Percentiles rank a stretch among this genome's conserved stretches.
Evolutionary conservation across 1,140 invertebrate genomes (phyloP).

Genomic region (roundworm (Caenorhabditis elegans)): DNA sequence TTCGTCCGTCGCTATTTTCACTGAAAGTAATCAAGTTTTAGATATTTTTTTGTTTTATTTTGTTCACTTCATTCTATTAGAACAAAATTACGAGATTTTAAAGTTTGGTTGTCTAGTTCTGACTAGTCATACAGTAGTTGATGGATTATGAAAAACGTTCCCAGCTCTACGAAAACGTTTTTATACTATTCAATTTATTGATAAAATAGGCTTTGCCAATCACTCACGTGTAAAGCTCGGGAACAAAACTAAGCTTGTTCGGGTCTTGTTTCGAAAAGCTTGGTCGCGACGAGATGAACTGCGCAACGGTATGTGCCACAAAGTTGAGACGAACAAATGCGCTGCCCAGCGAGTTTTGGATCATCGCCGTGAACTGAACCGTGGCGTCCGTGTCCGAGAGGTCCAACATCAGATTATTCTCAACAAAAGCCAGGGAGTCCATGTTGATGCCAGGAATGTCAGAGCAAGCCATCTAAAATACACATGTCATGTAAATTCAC

Average conservation of each 20-base stretch:
- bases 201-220: no score
- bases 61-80: no score
- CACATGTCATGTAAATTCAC: background rate
- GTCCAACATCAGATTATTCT: slow-evolving; percentile 82
- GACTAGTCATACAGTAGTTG: no score
- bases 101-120: no score
- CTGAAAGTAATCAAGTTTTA: slow-evolving; percentile 69
- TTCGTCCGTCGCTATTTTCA: slow-evolving; percentile 83
- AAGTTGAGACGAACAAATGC: slow-evolving; percentile 61
- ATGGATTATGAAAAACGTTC: no score
- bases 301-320: slow-evolving; percentile 78
- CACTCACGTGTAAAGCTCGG: slow-evolving; percentile 90
- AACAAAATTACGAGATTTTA: no score
- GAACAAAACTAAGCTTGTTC: slow-evolving; percentile 86
- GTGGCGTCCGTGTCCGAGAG: slow-evolving; percentile 90
- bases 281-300: slow-evolving; percentile 68
- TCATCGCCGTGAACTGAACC: slow-evolving; percentile 86
- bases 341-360: slow-evolving; percentile 67
- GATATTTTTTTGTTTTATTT: no score
- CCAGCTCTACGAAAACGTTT: no score
- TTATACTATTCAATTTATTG: no score
- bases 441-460: slow-evolving; percentile 89
- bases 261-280: slow-evolving; percentile 71
- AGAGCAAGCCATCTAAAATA: slow-evolving; percentile 83
- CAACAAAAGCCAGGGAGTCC: slow-evolving; percentile 87